phyloP scores from a whole-genome alignment of 2,888 invertebrate genomes.

The Celastrina argiolus region DNA sequence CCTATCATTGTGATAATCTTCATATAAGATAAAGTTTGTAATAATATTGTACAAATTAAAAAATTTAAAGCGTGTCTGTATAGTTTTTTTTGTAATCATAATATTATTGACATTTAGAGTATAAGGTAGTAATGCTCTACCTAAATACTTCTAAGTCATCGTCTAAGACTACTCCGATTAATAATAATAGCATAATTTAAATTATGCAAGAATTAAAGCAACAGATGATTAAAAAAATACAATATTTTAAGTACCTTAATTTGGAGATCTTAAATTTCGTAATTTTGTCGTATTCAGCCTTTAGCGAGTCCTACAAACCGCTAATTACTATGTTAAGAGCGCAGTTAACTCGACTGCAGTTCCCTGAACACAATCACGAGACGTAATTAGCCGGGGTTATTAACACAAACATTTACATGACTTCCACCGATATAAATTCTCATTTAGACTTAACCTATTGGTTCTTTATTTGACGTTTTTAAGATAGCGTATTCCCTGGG shows the following conservation, averaged over 20 bases:
- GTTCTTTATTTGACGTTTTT: slow-evolving; percentile 17
- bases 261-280: not conserved
- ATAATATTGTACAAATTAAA: too few relatives aligned
- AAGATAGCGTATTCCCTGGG: not conserved
- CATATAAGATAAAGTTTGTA: too few relatives aligned
- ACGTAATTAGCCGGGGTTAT: slow-evolving; percentile 17
- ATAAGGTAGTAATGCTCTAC: too few relatives aligned
- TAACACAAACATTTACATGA: slow-evolving; percentile 21
- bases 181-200: too few relatives aligned
- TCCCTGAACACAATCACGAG: slow-evolving; percentile 20
- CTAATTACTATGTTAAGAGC: slow-evolving; percentile 20
- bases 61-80: too few relatives aligned
- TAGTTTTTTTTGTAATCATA: too few relatives aligned
- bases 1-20: too few relatives aligned
- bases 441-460: slow-evolving; percentile 20
- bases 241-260: not conserved
- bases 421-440: slow-evolving; percentile 17
- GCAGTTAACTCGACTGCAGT: slow-evolving; percentile 10
- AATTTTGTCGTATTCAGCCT: slow-evolving; percentile 7
- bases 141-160: too few relatives aligned
- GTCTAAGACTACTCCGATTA: too few relatives aligned
- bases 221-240: not conserved
- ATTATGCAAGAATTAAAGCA: not conserved
- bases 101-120: too few relatives aligned
- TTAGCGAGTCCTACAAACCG: slow-evolving; percentile 10